Percentiles rank a stretch among this genome's conserved stretches.
These are phyloP conservation scores for Sinelater perroti DNA, from an alignment of 2,888 invertebrate genomes.

Conservation along the genomic window DNA sequence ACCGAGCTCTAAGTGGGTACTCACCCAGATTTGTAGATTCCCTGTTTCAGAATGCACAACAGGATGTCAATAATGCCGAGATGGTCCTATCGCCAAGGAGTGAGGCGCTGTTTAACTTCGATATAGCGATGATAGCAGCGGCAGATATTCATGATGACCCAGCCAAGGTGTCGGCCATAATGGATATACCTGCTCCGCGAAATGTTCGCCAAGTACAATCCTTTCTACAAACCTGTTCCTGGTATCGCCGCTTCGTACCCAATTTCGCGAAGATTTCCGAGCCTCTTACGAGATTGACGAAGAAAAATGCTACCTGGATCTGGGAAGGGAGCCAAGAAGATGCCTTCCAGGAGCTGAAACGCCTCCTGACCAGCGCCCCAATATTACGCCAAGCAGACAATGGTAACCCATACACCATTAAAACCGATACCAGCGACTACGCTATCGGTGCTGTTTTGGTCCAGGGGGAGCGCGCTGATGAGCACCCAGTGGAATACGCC, in stretches of 20 bases:
- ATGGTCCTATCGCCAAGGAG: too few relatives aligned
- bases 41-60: too few relatives aligned
- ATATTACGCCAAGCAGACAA: constrained; percentile 43
- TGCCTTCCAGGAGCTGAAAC: constrained; percentile 41
- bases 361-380: constrained; percentile 40
- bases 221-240: constrained; percentile 36
- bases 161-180: constrained; percentile 23
- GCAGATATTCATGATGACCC: too few relatives aligned
- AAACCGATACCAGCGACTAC: constrained; percentile 46
- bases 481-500: constrained; percentile 45
- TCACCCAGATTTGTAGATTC: too few relatives aligned
- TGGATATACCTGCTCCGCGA: background rate
- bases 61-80: too few relatives aligned
- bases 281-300: constrained; percentile 33
- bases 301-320: constrained; percentile 31
- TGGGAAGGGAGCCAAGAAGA: constrained; percentile 34
- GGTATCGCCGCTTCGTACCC: constrained; percentile 39
- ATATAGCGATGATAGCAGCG: too few relatives aligned
- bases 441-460: constrained; percentile 43
- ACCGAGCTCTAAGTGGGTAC: too few relatives aligned
- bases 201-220: constrained; percentile 25
- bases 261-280: constrained; percentile 34
- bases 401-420: constrained; percentile 33
- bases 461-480: constrained; percentile 40
- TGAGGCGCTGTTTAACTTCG: too few relatives aligned